phyloP scores from a whole-genome alignment of 2,888 invertebrate species.

The Cheiracanthium punctorium region DNA sequence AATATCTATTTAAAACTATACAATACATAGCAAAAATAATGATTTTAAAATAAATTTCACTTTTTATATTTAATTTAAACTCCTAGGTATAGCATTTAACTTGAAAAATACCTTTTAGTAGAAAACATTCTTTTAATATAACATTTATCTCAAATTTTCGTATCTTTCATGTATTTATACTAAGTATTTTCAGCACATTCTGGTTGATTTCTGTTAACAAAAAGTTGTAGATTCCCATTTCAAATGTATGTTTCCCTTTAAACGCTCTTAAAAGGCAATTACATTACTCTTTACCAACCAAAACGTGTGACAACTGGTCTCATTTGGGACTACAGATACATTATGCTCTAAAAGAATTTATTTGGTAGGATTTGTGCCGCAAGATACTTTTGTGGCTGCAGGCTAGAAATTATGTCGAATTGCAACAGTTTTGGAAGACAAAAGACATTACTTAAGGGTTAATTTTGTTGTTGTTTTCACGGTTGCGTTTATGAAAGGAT shows the following conservation, averaged over 20 bases:
- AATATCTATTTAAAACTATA: too few relatives aligned
- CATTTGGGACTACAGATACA: background rate
- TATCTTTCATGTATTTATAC: too few relatives aligned
- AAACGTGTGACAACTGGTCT: background rate
- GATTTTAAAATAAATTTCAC: too few relatives aligned
- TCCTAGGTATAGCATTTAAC: too few relatives aligned
- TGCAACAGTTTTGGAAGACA: background rate
- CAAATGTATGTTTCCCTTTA: background rate
- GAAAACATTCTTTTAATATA: too few relatives aligned
- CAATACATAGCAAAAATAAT: too few relatives aligned
- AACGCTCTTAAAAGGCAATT: background rate
- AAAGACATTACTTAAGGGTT: background rate
- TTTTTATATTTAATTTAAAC: too few relatives aligned
- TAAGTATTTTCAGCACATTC: too few relatives aligned
- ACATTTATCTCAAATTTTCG: too few relatives aligned
- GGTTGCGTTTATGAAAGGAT: too few relatives aligned
- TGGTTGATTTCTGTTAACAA: too few relatives aligned
- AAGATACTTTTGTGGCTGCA: background rate
- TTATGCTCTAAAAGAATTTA: background rate
- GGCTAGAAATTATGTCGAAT: background rate
- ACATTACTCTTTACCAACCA: background rate
- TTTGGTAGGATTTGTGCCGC: background rate
- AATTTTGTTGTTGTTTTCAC: background rate
- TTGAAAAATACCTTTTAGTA: too few relatives aligned
- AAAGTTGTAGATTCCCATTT: background rate